Evolutionary conservation across 2,113 vertebrate genomes (phyloP), one percentile per base, ranked within the genome.

Genomic region (Parus major): DNA sequence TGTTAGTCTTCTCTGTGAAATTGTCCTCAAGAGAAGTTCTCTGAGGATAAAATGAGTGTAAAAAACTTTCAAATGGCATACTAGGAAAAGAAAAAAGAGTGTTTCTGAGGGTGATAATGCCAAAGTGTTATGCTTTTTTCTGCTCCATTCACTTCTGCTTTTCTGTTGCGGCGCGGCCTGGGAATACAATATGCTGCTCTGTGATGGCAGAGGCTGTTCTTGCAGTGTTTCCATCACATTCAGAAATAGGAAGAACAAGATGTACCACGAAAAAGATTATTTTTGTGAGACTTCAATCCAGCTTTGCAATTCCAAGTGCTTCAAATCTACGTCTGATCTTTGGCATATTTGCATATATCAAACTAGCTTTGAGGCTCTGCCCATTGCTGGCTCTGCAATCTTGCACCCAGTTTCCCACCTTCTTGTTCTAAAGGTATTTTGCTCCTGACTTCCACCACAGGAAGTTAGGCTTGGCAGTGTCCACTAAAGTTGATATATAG

Each of bases 171-270:
- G 39, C 5, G 0, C 0, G 31, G 82, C 69, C 88, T 90, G 76
- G 71, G 72, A 95, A 86, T 94, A 92, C 91, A 93, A 86, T 88
- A 92, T 96, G 93, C 79, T 90, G 25, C 88, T 86, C 60, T 41
- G 83, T 1, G 53, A 28, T 93, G 92, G 88, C 90, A 96, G 86
- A 88, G 88, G 76, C 93, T 95, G 95, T 93, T 96, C 92, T 84
- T 14, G 0, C 90, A 70, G 56, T 57, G 61, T 93, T 93, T 88
- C 72, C 93, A 75, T 96, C 93, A 82, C 85, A 61, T 64, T 96
- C 88, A 86, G 94, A 93, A 96, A 90, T 84, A 96, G 92, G 96
- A 94, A 57, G 94, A 95, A 96, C 92, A 94, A 82, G 76, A 83
- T 90, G 93, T 96, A 33, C 95, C 65, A 69, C 1, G 60, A 86